Percentiles rank a stretch among this genome's conserved stretches.
phyloP scores from a whole-genome alignment of 2,888 invertebrate genomes.

The Cyrtodaria siliqua region DNA sequence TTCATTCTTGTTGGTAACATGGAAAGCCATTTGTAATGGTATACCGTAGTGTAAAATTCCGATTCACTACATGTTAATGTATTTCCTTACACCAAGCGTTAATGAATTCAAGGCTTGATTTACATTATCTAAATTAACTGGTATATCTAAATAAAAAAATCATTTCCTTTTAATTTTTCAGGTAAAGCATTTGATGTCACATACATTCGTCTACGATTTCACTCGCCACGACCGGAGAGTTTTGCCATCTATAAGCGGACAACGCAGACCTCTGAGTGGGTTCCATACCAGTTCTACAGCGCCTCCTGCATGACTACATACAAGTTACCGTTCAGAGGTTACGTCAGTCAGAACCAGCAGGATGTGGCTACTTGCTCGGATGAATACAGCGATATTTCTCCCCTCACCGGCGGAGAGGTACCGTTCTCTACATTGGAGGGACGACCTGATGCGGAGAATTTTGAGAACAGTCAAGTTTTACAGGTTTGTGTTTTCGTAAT shows the following conservation, averaged over 20 bases:
- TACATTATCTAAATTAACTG: no score
- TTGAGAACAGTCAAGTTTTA: conserved; percentile 95
- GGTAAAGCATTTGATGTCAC: conserved; percentile 99
- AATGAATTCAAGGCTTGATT: no score
- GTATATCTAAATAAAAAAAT: no score
- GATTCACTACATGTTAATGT: no score
- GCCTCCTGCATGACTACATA: conserved; percentile 97
- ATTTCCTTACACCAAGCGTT: no score
- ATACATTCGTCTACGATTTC: conserved; percentile 96
- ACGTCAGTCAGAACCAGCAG: conserved; percentile 92
- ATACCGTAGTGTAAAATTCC: no score
- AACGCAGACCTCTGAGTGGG: conserved; percentile 90
- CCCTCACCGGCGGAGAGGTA: conserved; percentile 96
- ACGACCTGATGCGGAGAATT: conserved; percentile 96
- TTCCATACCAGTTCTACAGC: conserved; percentile 89
- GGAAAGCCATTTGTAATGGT: no score
- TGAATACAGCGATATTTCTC: conserved; percentile 99
- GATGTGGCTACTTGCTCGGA: conserved; percentile 98
- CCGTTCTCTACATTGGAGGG: conserved; percentile 98
- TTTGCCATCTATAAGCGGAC: conserved; percentile 96
- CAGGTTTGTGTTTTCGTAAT: no score
- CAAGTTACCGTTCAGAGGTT: conserved; percentile 88
- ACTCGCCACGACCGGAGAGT: conserved; percentile 98
- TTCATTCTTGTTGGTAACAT: no score
- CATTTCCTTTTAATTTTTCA: no score